Base-by-base conservation (phyloP, 2,797 vertebrate species). In the Poeciliopsis presidionis region DNA sequence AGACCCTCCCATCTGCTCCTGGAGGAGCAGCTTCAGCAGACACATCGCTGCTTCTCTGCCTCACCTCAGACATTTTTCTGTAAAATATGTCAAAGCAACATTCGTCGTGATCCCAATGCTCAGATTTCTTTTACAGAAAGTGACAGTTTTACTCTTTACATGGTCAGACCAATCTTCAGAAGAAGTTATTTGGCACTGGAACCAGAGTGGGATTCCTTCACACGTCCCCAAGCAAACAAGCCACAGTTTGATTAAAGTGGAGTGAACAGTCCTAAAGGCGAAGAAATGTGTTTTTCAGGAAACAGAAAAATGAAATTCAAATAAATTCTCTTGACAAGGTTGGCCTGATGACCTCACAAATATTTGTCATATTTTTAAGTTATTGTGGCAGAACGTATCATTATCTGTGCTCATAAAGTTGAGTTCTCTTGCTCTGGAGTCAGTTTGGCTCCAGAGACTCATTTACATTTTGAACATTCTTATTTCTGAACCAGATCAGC, bases 1-100 rank as follows among this genome's bases (percentile, higher is more conserved):
- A 75, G 83, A 87, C 88, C 81, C 61, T 39, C 8, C 33, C 9
- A 20, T 7, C 9, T 59, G 33, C 16, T 36, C 36, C 30, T 20
- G 83, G 81, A 91, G 87, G 85, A 84, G 80, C 76, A 33, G 77
- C 76, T 53, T 3, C 72, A 63, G 46, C 3, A 72, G 65, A 78
- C 71, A 46, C 74, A 51, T 63, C 13, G 22, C 83, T 78, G 75
- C 81, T 45, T 65, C 39, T 30, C 84, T 77, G 75, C 79, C 47
- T 59, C 75, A 83, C 59, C 28, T 61, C 14, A 7, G 30, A 63
- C 2, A 18, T 63, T 18, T 63, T 36, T 28, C 4, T 8, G 7
- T 63, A 8, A 63, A 63, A 61, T 16, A 61, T 14, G 14, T 61
- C 57, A 33, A 33, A 61, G 28, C 13, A 18, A 33, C 4, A 59